Evolutionary conservation across 2,888 invertebrate genomes (phyloP).

Genomic region (Tenodera sinensis): DNA sequence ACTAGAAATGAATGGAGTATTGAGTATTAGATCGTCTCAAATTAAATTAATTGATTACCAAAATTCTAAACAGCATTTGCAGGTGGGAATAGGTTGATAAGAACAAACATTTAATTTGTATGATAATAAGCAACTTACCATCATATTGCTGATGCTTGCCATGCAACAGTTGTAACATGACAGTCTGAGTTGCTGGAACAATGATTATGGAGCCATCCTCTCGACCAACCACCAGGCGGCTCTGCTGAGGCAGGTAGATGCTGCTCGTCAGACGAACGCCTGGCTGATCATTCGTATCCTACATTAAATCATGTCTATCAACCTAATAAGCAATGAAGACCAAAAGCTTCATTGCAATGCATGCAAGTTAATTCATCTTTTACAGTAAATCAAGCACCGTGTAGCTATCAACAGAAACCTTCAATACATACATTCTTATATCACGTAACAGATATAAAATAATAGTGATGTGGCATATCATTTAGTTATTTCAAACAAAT

Average conservation of each 20-base stretch:
- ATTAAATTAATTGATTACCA: no score
- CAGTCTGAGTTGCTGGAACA: slow-evolving; percentile 91
- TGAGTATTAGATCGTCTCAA: no score
- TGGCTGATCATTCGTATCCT: slow-evolving; percentile 38
- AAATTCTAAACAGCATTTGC: no score
- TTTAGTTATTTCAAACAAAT: no score
- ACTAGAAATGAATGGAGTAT: no score
- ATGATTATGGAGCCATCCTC: slow-evolving; percentile 96
- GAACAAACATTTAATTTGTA: slow-evolving; percentile 7
- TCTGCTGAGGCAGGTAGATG: slow-evolving; percentile 90
- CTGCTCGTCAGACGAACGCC: slow-evolving; percentile 82
- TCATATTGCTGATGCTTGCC: slow-evolving; percentile 79
- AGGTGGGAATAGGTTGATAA: neutral
- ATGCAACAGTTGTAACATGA: slow-evolving; percentile 86
- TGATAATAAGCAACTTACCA: slow-evolving; percentile 48
- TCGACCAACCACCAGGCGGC: slow-evolving; percentile 88
- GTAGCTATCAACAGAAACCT: no score
- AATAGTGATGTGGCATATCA: no score
- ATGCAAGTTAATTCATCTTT: neutral
- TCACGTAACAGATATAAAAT: no score
- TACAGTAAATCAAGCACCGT: no score
- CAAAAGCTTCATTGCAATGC: neutral
- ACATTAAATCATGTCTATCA: neutral
- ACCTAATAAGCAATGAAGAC: neutral
- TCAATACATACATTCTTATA: no score